Conservation (phyloP, 2,888 invertebrate species). For the Adineta ricciae region DNA sequence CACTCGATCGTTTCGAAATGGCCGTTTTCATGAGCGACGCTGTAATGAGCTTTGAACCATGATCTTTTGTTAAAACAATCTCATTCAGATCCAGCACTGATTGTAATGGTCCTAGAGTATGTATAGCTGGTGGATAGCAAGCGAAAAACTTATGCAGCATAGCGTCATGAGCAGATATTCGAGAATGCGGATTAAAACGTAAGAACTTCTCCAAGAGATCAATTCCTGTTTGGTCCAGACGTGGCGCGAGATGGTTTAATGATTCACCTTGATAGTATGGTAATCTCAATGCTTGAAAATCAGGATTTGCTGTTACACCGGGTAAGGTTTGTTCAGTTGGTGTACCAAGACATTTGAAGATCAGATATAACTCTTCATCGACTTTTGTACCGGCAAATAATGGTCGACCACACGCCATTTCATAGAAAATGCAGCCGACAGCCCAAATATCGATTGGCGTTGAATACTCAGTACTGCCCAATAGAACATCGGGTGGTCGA, state of each 20-base stretch:
- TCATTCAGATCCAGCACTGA: conserved; percentile 30
- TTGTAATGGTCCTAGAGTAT: conserved; percentile 23
- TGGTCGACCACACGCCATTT: conserved; percentile 59
- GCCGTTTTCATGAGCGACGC: conserved; percentile 10
- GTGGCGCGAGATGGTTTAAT: conserved; percentile 36
- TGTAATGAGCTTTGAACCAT: conserved; percentile 24
- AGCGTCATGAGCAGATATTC: conserved; percentile 76
- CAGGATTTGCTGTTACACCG: conserved; percentile 74
- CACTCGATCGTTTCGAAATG: conserved; percentile 18
- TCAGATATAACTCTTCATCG: conserved; percentile 58
- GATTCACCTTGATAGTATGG: conserved; percentile 38
- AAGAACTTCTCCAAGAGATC: conserved; percentile 25
- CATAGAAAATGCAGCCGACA: conserved; percentile 62
- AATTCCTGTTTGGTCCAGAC: conserved; percentile 29
- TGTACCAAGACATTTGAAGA: conserved; percentile 71
- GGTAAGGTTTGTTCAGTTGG: conserved; percentile 86
- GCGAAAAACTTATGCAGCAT: conserved; percentile 80
- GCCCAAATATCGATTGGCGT: conserved; percentile 56
- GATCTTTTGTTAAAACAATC: conserved; percentile 25
- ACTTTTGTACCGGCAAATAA: conserved; percentile 60
- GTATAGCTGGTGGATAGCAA: conserved; percentile 21
- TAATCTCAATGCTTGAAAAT: conserved; percentile 43
- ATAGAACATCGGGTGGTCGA: conserved; percentile 53
- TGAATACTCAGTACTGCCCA: conserved; percentile 54
- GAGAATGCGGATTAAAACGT: conserved; percentile 44